These are phyloP conservation scores for Graphium colonna DNA, from an alignment of 2,888 invertebrate species.

Conservation along the genomic window DNA sequence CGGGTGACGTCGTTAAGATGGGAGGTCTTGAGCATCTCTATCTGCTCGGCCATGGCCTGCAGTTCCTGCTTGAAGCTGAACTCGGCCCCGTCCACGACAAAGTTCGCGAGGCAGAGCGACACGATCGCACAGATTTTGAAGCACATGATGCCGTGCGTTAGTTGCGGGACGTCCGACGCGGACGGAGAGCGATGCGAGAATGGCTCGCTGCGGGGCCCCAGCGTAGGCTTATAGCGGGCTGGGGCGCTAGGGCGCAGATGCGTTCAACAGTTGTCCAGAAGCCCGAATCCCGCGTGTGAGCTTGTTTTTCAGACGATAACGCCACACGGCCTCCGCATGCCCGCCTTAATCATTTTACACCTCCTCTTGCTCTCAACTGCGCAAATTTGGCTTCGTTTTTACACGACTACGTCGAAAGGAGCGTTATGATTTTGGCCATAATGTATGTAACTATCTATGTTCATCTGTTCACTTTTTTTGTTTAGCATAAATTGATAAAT, in stretches of 20 bases:
- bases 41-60: conserved; percentile 46
- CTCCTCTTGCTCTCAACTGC: no score
- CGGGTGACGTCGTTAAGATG: conserved; percentile 48
- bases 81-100: conserved; percentile 43
- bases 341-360: not conserved
- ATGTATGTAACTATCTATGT: no score
- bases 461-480: no score
- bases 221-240: conserved; percentile 37
- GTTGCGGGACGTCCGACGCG: conserved; percentile 31
- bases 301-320: conserved; percentile 15
- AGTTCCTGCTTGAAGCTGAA: conserved; percentile 44
- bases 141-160: conserved; percentile 49
- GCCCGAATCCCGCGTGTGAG: conserved; percentile 30
- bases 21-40: conserved; percentile 47
- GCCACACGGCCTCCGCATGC: conserved; percentile 4
- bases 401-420: no score
- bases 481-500: no score
- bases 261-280: conserved; percentile 66
- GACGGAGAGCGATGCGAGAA: conserved; percentile 41
- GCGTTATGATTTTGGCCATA: no score
- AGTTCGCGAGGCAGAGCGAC: conserved; percentile 37
- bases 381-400: no score
- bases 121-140: conserved; percentile 35
- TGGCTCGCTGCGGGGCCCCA: conserved; percentile 37
- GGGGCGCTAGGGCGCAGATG: conserved; percentile 64